Evolutionary conservation across 2,113 vertebrate genomes (phyloP).

Genomic region (Grammomys surdaster): DNA sequence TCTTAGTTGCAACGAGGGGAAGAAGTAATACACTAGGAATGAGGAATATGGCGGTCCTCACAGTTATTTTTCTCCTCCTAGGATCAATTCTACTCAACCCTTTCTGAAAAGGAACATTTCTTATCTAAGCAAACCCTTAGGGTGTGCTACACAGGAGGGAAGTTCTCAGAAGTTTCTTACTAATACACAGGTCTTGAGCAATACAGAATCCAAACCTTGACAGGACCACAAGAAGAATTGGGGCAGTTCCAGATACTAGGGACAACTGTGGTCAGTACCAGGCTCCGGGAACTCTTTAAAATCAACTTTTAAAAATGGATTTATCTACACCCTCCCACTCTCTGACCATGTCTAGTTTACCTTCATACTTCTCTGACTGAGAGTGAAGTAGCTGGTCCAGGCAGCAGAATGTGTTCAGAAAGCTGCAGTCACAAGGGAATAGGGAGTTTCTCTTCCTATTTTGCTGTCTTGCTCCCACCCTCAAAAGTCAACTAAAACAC

Average conservation of each 20-base stretch:
- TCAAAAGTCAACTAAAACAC: not conserved
- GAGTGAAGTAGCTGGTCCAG: not conserved
- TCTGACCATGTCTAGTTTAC: not conserved
- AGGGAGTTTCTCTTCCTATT: not conserved
- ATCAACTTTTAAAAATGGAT: not conserved
- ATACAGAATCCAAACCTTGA: not conserved
- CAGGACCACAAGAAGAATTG: not conserved
- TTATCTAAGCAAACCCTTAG: not conserved
- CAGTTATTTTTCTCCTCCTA: not conserved
- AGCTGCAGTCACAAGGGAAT: not conserved
- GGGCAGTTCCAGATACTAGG: not conserved
- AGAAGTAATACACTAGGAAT: not conserved
- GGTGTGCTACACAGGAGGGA: not conserved
- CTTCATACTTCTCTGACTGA: not conserved
- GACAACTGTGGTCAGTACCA: not conserved
- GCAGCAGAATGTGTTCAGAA: not conserved
- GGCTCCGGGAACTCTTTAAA: not conserved
- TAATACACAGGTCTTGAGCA: not conserved
- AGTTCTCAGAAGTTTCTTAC: slow-evolving; percentile 40
- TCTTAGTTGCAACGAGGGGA: not conserved
- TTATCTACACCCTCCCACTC: not conserved
- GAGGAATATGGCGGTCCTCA: not conserved
- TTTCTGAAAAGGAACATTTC: slow-evolving; percentile 14
- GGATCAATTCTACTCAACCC: not conserved
- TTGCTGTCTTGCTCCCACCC: not conserved